Evolutionary conservation across 2,888 invertebrate genomes (phyloP), one percentile per base, ranked within the genome.

Genomic region (Leptodirus hochenwartii): DNA sequence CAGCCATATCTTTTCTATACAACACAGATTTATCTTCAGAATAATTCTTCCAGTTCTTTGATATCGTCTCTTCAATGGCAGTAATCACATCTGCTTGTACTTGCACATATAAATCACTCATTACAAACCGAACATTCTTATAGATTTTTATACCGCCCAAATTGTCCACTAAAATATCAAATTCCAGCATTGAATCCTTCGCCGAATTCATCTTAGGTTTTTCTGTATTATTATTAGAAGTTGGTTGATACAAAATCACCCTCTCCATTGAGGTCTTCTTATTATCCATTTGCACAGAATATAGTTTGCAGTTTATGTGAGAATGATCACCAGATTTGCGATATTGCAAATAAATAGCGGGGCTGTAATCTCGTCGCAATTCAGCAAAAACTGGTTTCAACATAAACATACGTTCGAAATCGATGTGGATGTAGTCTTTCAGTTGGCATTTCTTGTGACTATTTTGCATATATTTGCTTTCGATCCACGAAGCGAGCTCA

Each of bases 371-470:
- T 22, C 85, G 59, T 23, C 76, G 54, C 14, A 85, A 50, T 44
- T 78, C 77, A 0, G 81, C 80, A 45, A 76, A 80, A 53, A 81
- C 82, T 1, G 85, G 84, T 49, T 80, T 80, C 0, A 77, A 71
- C 78, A 85, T 81, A 42, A 76, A 76, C 82, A 85, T 82, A 50
- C 76, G 79, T 28, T 70, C 69, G 39, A 85, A 66, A 47, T 84
- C 81, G 31, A 81, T 73, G 61, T 81, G 58, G 5, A 82, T 67
- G 47, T 75, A 77, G 47, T 81, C 79, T 47, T 79, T 78, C 25
- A 81, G 52, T 40, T 76, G 73, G 28, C 78, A 78, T 44, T 69
- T 71, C 42, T 69, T 69, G 39, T 69, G 66, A 20, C n/a, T 20
- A 9, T 73, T 71, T 15, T 65, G 62, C 41, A 62, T 63, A 56